Conservation (phyloP, 2,888 invertebrate species). For the Colletes collaris region DNA sequence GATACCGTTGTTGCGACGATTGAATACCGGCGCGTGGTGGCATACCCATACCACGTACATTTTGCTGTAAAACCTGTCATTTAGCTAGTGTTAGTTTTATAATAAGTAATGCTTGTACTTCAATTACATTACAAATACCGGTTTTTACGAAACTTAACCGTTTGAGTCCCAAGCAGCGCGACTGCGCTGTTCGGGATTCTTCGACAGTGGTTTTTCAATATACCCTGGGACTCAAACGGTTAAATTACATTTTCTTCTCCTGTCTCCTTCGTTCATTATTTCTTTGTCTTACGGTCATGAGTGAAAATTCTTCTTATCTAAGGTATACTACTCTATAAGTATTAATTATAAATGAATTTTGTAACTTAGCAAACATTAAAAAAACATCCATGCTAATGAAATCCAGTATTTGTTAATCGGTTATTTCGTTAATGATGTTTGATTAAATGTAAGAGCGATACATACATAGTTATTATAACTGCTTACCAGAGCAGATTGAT, state of each 20-base stretch:
- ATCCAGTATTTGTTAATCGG: not conserved
- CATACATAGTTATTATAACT: slow-evolving; percentile 80
- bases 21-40: slow-evolving; percentile 80
- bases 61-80: slow-evolving; percentile 78
- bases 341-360: no score
- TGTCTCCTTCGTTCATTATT: not conserved
- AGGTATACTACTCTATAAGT: slow-evolving; percentile 1
- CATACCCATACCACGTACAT: slow-evolving; percentile 82
- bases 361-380: no score
- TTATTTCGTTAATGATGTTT: slow-evolving; percentile 14
- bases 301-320: not conserved
- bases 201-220: no score
- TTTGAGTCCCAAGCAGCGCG: no score
- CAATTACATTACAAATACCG: not conserved
- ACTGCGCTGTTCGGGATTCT: no score
- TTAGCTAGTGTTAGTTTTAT: slow-evolving; percentile 7
- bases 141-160: not conserved
- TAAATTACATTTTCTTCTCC: not conserved
- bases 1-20: slow-evolving; percentile 82
- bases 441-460: slow-evolving; percentile 78
- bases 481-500: slow-evolving; percentile 83
- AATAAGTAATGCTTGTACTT: not conserved
- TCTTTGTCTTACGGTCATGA: not conserved
- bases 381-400: not conserved
- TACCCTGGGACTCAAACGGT: no score